Evolutionary conservation across 2,797 vertebrate genomes (phyloP), one percentile per base, ranked within the genome.

Genomic region (Syngnathus rostellatus): DNA sequence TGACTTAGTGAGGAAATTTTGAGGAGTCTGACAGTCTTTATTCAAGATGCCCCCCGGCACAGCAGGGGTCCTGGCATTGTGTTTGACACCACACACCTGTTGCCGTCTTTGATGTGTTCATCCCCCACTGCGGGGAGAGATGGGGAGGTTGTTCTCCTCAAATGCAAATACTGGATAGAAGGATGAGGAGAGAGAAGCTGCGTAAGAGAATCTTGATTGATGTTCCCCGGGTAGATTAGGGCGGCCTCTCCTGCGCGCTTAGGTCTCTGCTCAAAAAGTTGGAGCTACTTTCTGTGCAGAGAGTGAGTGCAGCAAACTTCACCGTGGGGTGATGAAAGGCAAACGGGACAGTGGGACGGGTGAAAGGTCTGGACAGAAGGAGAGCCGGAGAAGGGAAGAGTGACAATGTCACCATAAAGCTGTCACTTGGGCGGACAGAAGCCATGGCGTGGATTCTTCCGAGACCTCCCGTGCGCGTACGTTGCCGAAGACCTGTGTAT

Each of bases 31-130:
- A 87, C 84, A 85, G 76, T 76, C 75, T 86, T 88, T 85, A 86
- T 89, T 81, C 80, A 85, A 83, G 80, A 82, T 65, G 45, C 77
- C 81, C 55, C 60, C 72, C 62, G 51, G 78, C 83, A 0, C 84
- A 38, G 77, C 68, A 5, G 83, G 88, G 85, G 83, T 81, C 81
- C 79, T 81, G 73, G 81, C 81, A 80, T 85, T 83, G 83, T 85
- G 79, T 86, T 86, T 82, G 83, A 90, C 86, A 85, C 80, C 68
- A 78, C 74, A 77, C 85, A 87, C 87, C 86, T 87, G 86, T 90
- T 87, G 86, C 77, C 0, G 53, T 78, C 83, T 88, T 89, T 90
- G 82, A 89, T 85, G 87, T 86, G 77, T 66, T 72, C 54, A 23
- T 62, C 65, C 75, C 77, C 83, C 65, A 67, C 82, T 81, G 41